Percentiles rank a stretch among this genome's conserved stretches.
These are phyloP conservation scores for Trichomalopsis sarcophagae DNA, from an alignment of 1,140 invertebrate species.

Conservation along the genomic window DNA sequence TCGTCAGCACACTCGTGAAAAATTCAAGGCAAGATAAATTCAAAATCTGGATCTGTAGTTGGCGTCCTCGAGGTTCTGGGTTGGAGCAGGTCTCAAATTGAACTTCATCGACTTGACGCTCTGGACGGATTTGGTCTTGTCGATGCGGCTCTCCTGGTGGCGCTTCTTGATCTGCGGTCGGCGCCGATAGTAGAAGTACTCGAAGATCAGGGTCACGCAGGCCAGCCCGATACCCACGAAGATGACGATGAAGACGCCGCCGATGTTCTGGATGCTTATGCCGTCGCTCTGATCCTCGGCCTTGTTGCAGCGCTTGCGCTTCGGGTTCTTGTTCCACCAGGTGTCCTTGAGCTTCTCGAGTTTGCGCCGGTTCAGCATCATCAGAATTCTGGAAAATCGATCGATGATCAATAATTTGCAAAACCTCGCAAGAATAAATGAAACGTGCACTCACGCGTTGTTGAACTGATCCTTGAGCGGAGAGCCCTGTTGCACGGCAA, in stretches of 20 bases:
- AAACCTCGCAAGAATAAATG: neutral
- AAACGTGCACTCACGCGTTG: conserved; percentile 82
- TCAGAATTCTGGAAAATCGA: conserved; percentile 84
- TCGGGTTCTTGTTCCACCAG: conserved; percentile 95
- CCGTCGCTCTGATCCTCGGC: conserved; percentile 95
- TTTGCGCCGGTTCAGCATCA: conserved; percentile 92
- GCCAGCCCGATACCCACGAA: conserved; percentile 95
- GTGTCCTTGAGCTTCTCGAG: conserved; percentile 95
- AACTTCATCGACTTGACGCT: conserved; percentile 61
- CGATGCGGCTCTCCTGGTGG: neutral
- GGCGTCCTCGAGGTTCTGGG: conserved; percentile 45
- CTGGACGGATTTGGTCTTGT: conserved; percentile 51
- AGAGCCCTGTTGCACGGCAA: conserved; percentile 96
- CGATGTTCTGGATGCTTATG: conserved; percentile 97
- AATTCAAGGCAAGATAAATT: neutral
- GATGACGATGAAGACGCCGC: conserved; percentile 97
- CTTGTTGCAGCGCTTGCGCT: conserved; percentile 87
- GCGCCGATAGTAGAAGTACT: conserved; percentile 96
- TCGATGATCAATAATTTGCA: neutral
- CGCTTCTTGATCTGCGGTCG: conserved; percentile 62
- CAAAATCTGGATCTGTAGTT: conserved; percentile 30
- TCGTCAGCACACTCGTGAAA: neutral
- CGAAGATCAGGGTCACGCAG: conserved; percentile 92
- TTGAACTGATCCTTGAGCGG: conserved; percentile 93
- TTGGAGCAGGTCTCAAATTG: conserved; percentile 63